Conservation (phyloP, 2,797 vertebrate genomes). For the Fistularia tabacaria region DNA sequence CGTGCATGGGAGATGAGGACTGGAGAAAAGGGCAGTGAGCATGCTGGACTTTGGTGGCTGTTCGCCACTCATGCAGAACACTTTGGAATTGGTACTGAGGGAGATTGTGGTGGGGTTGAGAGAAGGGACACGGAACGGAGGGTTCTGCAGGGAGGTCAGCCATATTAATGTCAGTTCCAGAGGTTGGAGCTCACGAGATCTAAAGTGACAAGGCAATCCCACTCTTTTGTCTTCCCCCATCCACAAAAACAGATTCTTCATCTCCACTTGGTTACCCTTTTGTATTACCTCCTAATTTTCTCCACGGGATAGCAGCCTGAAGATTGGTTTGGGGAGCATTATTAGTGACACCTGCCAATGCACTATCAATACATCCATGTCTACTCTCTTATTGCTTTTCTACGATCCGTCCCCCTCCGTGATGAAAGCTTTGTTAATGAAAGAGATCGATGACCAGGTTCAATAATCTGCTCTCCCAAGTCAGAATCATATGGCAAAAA, state of each 20-base stretch:
- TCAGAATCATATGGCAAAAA: slow-evolving; percentile 44
- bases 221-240: slow-evolving; percentile 40
- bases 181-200: slow-evolving; percentile 35
- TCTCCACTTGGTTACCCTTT: slow-evolving; percentile 56
- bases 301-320: slow-evolving; percentile 29
- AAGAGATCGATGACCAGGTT: slow-evolving; percentile 55
- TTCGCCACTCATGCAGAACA: slow-evolving; percentile 59
- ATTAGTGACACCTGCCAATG: slow-evolving; percentile 65
- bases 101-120: slow-evolving; percentile 20
- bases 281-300: slow-evolving; percentile 60
- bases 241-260: slow-evolving; percentile 43
- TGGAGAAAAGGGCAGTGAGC: slow-evolving; percentile 37
- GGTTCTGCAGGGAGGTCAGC: slow-evolving; percentile 56
- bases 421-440: slow-evolving; percentile 65
- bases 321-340: slow-evolving; percentile 41
- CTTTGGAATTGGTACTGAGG: slow-evolving; percentile 47
- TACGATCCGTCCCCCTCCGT: slow-evolving; percentile 22
- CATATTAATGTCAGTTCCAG: slow-evolving; percentile 66
- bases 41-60: slow-evolving; percentile 40
- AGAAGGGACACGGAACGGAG: slow-evolving; percentile 10
- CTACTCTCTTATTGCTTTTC: slow-evolving; percentile 51
- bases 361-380: slow-evolving; percentile 51
- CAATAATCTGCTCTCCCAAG: slow-evolving; percentile 47
- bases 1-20: slow-evolving; percentile 17
- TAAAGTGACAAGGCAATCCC: slow-evolving; percentile 55